A percentile compares a stretch with the other conserved stretches of the same genome.
phyloP scores from a whole-genome alignment of 2,888 invertebrate genomes.

The Microplitis deprimator region DNA sequence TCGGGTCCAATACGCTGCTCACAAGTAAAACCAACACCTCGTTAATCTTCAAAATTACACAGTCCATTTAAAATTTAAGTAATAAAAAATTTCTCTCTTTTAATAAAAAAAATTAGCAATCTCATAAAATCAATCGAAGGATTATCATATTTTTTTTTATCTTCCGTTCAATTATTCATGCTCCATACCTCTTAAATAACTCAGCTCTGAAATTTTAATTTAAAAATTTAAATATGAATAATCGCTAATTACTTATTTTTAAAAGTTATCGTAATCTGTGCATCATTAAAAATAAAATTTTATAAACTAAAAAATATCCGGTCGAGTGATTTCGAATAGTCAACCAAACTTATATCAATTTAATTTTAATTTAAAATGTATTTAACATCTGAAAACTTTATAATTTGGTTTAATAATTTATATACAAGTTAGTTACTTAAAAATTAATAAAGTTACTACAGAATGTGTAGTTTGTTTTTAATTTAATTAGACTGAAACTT shows the following conservation, averaged over 20 bases:
- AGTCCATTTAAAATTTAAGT: background rate
- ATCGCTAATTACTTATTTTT: too few species aligned
- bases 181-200: too few species aligned
- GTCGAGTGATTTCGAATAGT: background rate
- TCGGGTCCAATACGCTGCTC: conserved; percentile 35
- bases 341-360: background rate
- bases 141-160: too few species aligned
- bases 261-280: too few species aligned
- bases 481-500: background rate
- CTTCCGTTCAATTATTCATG: too few species aligned
- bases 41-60: background rate
- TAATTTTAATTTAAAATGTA: background rate
- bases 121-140: background rate
- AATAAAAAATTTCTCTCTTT: too few species aligned
- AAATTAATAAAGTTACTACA: background rate
- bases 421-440: background rate
- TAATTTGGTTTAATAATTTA: background rate
- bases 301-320: too few species aligned
- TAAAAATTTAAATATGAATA: too few species aligned
- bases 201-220: too few species aligned
- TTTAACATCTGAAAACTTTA: background rate
- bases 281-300: too few species aligned
- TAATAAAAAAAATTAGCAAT: too few species aligned
- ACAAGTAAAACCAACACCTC: background rate
- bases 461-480: background rate